These are phyloP conservation scores for Drosophila formosana DNA, from an alignment of 2,888 invertebrate genomes.

Conservation along the genomic window DNA sequence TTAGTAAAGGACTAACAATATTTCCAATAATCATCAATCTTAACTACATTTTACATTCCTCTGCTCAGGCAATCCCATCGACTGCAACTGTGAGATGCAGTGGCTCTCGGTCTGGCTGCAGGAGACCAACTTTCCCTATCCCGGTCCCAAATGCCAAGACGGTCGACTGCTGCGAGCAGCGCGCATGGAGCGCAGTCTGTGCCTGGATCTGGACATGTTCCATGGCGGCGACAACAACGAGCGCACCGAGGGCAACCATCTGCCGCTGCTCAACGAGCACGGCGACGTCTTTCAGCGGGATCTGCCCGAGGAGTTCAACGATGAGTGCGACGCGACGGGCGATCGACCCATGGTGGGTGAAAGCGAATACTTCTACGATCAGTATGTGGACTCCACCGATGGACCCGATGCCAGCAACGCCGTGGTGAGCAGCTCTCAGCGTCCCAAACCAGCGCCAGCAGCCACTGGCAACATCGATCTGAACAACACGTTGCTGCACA, in stretches of 20 bases:
- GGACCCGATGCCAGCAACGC: constrained; percentile 83
- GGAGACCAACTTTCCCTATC: constrained; percentile 88
- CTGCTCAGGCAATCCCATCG: constrained; percentile 91
- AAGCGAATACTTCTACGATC: constrained; percentile 93
- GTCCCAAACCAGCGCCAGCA: constrained; percentile 83
- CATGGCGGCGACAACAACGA: constrained; percentile 68
- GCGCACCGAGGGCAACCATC: constrained; percentile 83
- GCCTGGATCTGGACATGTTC: constrained; percentile 84
- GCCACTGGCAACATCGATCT: constrained; percentile 87
- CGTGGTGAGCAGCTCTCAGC: constrained; percentile 73
- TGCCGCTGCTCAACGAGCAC: constrained; percentile 89
- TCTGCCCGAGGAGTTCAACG: constrained; percentile 86
- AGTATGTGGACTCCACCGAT: constrained; percentile 91
- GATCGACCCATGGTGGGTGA: constrained; percentile 90
- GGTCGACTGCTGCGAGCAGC: constrained; percentile 91
- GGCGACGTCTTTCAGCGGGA: constrained; percentile 88
- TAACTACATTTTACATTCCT: neutral
- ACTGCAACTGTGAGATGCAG: constrained; percentile 92
- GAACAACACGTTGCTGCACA: constrained; percentile 85
- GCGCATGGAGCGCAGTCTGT: constrained; percentile 90
- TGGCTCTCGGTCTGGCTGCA: constrained; percentile 94
- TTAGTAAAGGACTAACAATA: too few species aligned
- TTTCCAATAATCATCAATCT: neutral
- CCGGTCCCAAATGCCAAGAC: constrained; percentile 92
- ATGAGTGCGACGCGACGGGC: constrained; percentile 85